Evolutionary conservation across 2,888 invertebrate genomes (phyloP), one percentile per base, ranked within the genome.

Genomic region (Mycalesis mineus): DNA sequence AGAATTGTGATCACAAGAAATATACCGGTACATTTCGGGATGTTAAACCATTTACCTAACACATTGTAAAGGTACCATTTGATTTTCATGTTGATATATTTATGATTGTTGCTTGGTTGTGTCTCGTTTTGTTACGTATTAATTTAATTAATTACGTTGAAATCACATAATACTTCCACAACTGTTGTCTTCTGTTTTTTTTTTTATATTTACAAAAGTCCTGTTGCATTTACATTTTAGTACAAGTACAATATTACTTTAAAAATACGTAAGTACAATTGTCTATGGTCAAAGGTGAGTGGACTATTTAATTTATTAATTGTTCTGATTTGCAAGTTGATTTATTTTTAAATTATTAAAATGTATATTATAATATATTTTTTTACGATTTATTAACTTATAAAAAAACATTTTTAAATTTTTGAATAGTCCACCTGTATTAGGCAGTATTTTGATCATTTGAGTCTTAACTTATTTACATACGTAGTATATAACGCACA

Each of bases 401-500:
- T 0, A 41, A 17, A 41, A 41, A 41, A 41, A 41, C 17, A 17
- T 17, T 17, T 42, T 22, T 17, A 14, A n/a, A 15, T n/a, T 37
- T 13, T 37, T n/a, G 13, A 22, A 22, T 22, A 22, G 22, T 22
- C 22, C 22, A 22, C 22, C 22, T 22, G 2, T 22, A 22, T 5
- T 22, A 22, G 22, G n/a, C 41, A 42, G 22, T 33, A 33, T 7
- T 33, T 33, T 44, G 7, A 13, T 44, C 17, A 28, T n/a, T 44
- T 44, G 13, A n/a, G n/a, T n/a, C n/a, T n/a, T 13, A 5, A 17
- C 13, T 44, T 28, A 28, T 44, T 44, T 44, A 28, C 28, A 28
- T 28, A 44, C 28, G 11, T 22, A 22, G 17, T 42, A n/a, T 11
- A n/a, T n/a, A 58, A 71, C 72, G 71, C 70, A 74, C 72, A 73